These are phyloP conservation scores for Mirounga angustirostris DNA, from an alignment of 2,113 vertebrate genomes.

Conservation along the genomic window DNA sequence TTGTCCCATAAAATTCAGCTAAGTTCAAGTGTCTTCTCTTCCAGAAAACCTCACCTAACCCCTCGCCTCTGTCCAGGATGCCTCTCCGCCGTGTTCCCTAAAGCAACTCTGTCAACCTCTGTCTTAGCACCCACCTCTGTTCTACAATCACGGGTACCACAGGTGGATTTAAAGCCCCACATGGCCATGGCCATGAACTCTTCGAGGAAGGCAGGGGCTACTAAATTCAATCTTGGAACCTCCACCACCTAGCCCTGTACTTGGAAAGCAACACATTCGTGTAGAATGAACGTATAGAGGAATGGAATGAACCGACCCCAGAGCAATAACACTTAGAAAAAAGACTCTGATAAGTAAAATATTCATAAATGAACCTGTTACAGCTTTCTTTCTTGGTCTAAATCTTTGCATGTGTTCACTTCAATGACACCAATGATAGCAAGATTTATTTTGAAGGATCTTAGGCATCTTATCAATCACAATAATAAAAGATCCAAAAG, in stretches of 20 bases:
- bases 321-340: not conserved
- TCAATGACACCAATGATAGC: not conserved
- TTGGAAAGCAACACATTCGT: not conserved
- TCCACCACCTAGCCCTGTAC: fast-evolving
- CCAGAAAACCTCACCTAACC: not conserved
- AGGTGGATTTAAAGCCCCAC: fast-evolving
- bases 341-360: not conserved
- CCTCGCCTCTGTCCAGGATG: too few species aligned
- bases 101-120: not conserved
- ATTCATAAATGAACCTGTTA: not conserved
- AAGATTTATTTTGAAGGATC: not conserved
- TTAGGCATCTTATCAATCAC: not conserved
- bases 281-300: not conserved
- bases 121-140: too few species aligned
- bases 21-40: not conserved
- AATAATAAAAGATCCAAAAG: not conserved
- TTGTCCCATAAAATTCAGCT: not conserved
- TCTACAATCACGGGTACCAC: not conserved
- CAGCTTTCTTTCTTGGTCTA: not conserved
- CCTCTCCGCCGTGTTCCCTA: too few species aligned
- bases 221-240: not conserved
- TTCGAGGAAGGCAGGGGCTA: not conserved
- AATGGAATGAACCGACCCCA: not conserved
- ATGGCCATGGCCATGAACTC: not conserved
- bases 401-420: not conserved